These are phyloP conservation scores for Eudyptes chrysolophus DNA, from an alignment of 2,113 vertebrate species.

Conservation along the genomic window DNA sequence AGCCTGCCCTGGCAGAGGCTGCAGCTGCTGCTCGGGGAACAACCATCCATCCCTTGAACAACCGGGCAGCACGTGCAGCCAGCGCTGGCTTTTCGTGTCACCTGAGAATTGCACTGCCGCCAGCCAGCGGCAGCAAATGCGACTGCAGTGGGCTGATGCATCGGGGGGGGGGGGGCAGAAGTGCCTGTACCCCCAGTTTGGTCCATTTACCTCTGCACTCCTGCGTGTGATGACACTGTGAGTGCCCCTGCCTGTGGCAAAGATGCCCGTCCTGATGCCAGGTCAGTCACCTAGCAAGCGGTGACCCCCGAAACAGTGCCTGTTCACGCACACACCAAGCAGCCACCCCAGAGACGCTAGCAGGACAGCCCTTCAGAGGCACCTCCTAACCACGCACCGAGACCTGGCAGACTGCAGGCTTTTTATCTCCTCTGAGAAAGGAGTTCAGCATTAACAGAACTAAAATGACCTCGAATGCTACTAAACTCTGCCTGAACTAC, in stretches of 20 bases:
- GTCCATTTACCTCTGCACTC: background rate
- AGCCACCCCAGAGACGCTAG: background rate
- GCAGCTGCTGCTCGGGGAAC: accelerated
- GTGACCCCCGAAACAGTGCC: background rate
- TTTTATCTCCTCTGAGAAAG: accelerated
- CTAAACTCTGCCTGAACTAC: slow-evolving; percentile 26
- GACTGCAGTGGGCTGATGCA: accelerated
- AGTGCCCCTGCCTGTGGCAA: background rate
- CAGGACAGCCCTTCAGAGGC: background rate
- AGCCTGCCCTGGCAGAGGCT: background rate
- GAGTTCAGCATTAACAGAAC: background rate
- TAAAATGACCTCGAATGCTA: background rate
- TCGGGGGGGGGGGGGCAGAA: accelerated
- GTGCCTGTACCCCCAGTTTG: background rate
- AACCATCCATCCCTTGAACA: too few relatives aligned
- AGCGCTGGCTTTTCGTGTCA: background rate
- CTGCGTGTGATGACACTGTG: accelerated
- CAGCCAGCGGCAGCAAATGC: accelerated
- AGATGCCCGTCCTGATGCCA: background rate
- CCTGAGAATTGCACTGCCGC: background rate
- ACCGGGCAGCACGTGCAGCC: background rate
- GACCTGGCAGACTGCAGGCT: background rate
- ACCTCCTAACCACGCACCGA: accelerated
- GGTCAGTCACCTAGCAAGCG: background rate
- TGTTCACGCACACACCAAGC: accelerated